Conservation (phyloP, 2,888 invertebrate genomes). For the Cetonia aurata region DNA sequence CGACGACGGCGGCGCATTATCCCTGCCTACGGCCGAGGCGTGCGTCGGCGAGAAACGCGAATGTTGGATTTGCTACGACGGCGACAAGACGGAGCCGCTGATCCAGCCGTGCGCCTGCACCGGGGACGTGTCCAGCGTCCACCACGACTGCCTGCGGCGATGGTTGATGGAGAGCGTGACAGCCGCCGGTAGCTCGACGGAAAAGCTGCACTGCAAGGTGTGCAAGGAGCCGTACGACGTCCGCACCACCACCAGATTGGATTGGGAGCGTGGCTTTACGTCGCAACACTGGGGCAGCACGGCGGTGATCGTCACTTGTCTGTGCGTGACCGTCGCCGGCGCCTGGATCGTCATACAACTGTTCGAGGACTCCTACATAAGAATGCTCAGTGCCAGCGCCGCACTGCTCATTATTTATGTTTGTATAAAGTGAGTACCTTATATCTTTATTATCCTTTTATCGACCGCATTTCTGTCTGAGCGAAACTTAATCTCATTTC, state of each 20-base stretch:
- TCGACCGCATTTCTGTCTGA: no score
- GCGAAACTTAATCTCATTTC: no score
- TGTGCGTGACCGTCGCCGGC: conserved; percentile 82
- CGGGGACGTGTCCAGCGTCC: conserved; percentile 92
- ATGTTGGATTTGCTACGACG: conserved; percentile 96
- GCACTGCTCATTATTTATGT: conserved; percentile 88
- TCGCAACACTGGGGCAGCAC: conserved; percentile 88
- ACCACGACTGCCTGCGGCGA: conserved; percentile 89
- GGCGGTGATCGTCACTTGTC: conserved; percentile 80
- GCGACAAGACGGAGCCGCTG: conserved; percentile 82
- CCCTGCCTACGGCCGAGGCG: conserved; percentile 60
- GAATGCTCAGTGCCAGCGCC: conserved; percentile 85
- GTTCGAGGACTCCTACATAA: conserved; percentile 80
- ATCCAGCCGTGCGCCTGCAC: conserved; percentile 92
- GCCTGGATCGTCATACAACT: conserved; percentile 87
- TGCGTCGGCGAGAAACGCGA: conserved; percentile 71
- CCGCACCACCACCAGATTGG: conserved; percentile 80
- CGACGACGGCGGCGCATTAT: background rate
- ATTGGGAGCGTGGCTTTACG: conserved; percentile 88
- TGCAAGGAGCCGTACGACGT: conserved; percentile 88
- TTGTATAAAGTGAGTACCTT: conserved; percentile 78
- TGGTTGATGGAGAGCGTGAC: conserved; percentile 85
- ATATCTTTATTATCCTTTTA: background rate
- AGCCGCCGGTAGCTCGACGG: conserved; percentile 54
- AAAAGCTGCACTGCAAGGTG: conserved; percentile 71